phyloP scores from a whole-genome alignment of 2,797 vertebrate species.

The Taenioides sp. region DNA sequence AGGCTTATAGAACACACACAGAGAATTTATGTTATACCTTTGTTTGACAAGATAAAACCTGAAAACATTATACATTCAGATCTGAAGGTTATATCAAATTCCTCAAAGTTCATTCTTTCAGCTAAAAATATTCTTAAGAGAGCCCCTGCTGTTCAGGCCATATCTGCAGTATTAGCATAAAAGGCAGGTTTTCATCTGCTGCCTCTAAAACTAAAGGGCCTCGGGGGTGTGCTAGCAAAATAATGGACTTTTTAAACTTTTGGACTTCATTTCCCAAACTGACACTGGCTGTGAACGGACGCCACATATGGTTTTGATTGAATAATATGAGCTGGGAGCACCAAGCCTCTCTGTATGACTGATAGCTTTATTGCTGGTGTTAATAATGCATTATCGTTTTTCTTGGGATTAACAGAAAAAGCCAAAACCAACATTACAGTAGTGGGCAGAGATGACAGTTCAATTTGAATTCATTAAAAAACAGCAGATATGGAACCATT shows the following conservation, averaged over 20 bases:
- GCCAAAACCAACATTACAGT: conserved; percentile 46
- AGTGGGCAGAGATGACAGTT: conserved; percentile 26
- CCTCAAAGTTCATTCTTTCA: conserved; percentile 38
- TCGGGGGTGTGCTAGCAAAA: conserved; percentile 49
- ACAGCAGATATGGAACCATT: conserved; percentile 35
- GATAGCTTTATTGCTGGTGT: conserved; percentile 12
- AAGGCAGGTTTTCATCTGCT: conserved; percentile 65
- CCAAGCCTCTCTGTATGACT: conserved; percentile 7
- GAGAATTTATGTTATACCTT: neutral
- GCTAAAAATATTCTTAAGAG: conserved; percentile 55
- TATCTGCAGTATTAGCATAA: conserved; percentile 70
- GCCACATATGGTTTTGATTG: conserved; percentile 11
- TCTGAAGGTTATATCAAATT: conserved; percentile 49
- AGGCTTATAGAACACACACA: too few relatives aligned
- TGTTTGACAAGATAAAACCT: conserved; percentile 31
- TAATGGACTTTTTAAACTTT: conserved; percentile 70
- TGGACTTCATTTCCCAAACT: conserved; percentile 51
- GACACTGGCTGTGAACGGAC: neutral
- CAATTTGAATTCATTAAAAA: conserved; percentile 44
- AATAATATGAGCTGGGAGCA: conserved; percentile 13
- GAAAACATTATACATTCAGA: conserved; percentile 47
- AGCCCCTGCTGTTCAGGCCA: conserved; percentile 49
- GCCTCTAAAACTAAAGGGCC: conserved; percentile 59
- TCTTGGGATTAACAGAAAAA: conserved; percentile 26
- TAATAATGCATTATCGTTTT: conserved; percentile 27